Conservation (phyloP, 2,113 vertebrate genomes). For the Edolisoma coerulescens region DNA sequence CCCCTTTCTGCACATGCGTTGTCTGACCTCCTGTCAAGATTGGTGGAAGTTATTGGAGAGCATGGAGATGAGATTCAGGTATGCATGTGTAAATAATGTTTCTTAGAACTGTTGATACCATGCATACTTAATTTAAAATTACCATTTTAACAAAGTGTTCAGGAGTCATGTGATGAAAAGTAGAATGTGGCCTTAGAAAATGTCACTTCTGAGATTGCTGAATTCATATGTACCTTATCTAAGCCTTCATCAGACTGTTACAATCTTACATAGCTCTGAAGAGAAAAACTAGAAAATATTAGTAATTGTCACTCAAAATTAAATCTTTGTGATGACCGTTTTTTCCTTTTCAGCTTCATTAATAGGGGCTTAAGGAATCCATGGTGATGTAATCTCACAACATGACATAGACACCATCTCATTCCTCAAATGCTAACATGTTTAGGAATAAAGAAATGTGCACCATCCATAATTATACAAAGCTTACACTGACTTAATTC, state of each 20-base stretch:
- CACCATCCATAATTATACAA: background rate
- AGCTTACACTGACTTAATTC: background rate
- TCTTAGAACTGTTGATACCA: background rate
- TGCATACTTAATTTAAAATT: background rate
- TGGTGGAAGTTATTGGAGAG: conserved; percentile 97
- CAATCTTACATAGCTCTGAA: background rate
- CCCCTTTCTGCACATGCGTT: conserved; percentile 92
- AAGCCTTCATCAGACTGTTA: background rate
- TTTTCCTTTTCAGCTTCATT: background rate
- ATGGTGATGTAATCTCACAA: background rate
- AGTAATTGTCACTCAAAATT: background rate
- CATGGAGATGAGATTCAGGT: conserved; percentile 98
- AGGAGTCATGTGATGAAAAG: background rate
- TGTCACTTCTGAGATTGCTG: background rate
- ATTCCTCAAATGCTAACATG: background rate
- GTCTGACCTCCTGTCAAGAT: conserved; percentile 90
- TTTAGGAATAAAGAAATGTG: background rate
- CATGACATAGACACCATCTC: background rate
- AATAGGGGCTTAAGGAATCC: background rate
- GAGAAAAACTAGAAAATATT: background rate
- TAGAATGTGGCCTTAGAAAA: background rate
- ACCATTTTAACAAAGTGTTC: background rate
- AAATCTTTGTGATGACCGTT: background rate
- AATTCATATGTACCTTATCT: background rate
- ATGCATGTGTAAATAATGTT: background rate